Base-by-base conservation (phyloP, 2,888 invertebrate species). In the Augiades crinisus region DNA sequence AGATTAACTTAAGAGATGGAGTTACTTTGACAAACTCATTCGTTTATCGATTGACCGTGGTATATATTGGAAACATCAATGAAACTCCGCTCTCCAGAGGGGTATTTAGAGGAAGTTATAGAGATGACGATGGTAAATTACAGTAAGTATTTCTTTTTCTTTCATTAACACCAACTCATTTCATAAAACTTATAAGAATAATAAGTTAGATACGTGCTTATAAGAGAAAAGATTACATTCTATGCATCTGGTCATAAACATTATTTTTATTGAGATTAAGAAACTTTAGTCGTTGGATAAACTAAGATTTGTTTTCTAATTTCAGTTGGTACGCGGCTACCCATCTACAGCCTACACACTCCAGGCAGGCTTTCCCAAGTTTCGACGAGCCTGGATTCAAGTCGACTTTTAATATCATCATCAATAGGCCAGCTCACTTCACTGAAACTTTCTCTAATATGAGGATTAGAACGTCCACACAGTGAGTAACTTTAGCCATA, bases 321-420 rank as follows among this genome's bases (percentile, higher is more conserved):
- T 81, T 14, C 70, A 95, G 95, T 67, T 95, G 94, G 94, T 91
- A 95, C 53, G 94, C 93, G 0, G 93, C 94, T 0, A 94, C 95
- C 8, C 95, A 95, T 69, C 93, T 95, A 67, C 95, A 95, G 78
- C 93, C 95, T 0, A 94, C 94, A 0, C 93, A 95, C 72, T 95
- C 95, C 0, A 91, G 95, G 30, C 92, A 93, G 64, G 94, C 94
- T 1, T 96, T 96, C 79, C 96, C 96, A 0, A 94, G 95, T 72
- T 95, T 96, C 65, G 96, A 96, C 73, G 96, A 96, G 70, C 96
- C 96, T 2, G 94, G 89, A 0, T 87, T 81, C 54, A 89, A 88
- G 55, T 81, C 87, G 0, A 81, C 93, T 0, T 89, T 95, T 57
- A 94, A 94, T 13, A 87, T 89, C 14, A 77, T 73, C 38, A 71